A percentile compares a stretch with the other conserved stretches of the same genome.
Conservation (phyloP, 1,140 invertebrate genomes). For the Calliphora vicina region DNA sequence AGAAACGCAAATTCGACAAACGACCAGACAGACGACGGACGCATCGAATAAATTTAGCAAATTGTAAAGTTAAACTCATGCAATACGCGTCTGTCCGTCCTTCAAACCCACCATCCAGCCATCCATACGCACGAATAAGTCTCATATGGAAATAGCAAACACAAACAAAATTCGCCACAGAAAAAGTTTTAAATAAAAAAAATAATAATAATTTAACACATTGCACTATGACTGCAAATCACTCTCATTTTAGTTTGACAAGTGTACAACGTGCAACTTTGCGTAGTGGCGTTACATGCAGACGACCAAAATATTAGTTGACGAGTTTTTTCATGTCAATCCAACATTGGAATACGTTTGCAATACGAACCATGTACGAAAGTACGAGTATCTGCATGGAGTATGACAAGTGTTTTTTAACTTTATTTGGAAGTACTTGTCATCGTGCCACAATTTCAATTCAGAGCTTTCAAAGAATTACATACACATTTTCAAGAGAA, state of each 20-base stretch:
- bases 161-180: not conserved
- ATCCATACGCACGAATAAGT: too few relatives aligned
- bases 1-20: conserved; percentile 1
- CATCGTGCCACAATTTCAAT: conserved; percentile 5
- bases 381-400: not conserved
- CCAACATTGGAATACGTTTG: not conserved
- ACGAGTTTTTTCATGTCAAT: conserved; percentile 9
- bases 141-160: not conserved
- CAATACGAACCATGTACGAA: not conserved
- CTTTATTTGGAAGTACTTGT: conserved; percentile 29
- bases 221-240: conserved; percentile 38
- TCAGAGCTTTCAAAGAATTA: not conserved
- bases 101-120: not conserved
- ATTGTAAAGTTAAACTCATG: not conserved
- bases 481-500: not conserved
- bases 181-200: conserved; percentile 12
- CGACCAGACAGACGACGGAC: not conserved
- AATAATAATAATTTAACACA: conserved; percentile 28
- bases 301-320: conserved; percentile 24
- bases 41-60: not conserved
- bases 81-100: too few relatives aligned
- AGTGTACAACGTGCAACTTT: not conserved
- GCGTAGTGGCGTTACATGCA: not conserved
- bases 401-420: not conserved
- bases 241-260: conserved; percentile 32